phyloP scores from a whole-genome alignment of 2,113 vertebrate species.

The Albula glossodonta region DNA sequence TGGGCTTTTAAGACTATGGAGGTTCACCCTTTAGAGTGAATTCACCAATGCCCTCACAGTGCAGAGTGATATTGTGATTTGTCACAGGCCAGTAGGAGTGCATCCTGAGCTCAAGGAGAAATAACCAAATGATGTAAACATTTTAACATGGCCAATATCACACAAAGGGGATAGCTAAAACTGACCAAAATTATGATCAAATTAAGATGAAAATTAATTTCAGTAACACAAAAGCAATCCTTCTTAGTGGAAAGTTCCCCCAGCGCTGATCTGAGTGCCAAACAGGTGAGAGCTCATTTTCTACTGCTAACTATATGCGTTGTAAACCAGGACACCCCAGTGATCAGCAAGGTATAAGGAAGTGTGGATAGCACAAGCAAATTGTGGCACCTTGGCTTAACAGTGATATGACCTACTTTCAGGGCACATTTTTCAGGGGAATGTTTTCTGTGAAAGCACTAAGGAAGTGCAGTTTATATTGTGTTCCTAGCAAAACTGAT shows the following conservation, averaged over 20 bases:
- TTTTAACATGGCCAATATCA: background rate
- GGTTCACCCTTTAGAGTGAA: background rate
- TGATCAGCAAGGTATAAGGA: background rate
- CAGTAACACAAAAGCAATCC: background rate
- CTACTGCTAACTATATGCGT: background rate
- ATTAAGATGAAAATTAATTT: background rate
- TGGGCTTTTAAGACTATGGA: background rate
- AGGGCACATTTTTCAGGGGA: background rate
- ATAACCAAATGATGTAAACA: background rate
- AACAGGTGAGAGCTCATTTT: background rate
- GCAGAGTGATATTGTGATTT: background rate
- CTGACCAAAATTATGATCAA: background rate
- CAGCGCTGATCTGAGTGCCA: background rate
- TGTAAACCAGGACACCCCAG: background rate
- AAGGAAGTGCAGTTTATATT: background rate
- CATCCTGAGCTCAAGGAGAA: background rate
- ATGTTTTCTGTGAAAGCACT: background rate
- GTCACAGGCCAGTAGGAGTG: background rate
- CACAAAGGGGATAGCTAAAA: too few species aligned
- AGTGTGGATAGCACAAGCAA: slow-evolving; percentile 9
- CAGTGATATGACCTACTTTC: background rate
- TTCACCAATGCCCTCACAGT: background rate
- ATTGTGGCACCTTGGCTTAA: slow-evolving; percentile 3
- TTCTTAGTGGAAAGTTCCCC: background rate
- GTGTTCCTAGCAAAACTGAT: background rate